Percentiles rank a stretch among this genome's conserved stretches.
These are phyloP conservation scores for Rhopilema esculentum DNA, from an alignment of 30 jellyfish, hydroid and myxozoan genomes.

Conservation along the genomic window DNA sequence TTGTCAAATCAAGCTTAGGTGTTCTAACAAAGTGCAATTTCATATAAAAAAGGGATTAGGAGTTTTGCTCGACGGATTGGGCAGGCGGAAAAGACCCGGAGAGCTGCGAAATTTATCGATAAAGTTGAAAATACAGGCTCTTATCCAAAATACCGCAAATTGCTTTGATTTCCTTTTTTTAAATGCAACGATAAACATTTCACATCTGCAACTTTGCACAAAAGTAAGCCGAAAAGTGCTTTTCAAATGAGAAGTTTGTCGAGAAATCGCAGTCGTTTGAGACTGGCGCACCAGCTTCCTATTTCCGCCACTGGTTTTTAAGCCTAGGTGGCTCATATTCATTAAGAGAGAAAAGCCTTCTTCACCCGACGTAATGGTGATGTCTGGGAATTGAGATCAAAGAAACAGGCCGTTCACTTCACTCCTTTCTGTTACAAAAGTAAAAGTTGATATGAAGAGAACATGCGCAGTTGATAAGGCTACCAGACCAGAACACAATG, in stretches of 20 bases:
- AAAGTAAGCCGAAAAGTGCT: not conserved
- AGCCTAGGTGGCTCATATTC: not conserved
- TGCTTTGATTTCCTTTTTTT: not conserved
- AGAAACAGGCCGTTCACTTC: not conserved
- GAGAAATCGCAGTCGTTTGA: not conserved
- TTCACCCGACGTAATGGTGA: not conserved
- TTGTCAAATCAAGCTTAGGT: no score
- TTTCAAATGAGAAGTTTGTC: not conserved
- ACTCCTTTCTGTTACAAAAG: not conserved
- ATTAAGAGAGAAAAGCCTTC: not conserved
- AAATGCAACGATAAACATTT: not conserved
- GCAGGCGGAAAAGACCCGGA: no score
- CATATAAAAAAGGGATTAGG: no score
- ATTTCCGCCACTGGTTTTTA: not conserved
- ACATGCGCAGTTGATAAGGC: no score
- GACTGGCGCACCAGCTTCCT: not conserved
- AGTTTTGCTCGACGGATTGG: no score
- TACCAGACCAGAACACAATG: no score
- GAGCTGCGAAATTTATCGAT: no score
- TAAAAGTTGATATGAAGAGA: not conserved
- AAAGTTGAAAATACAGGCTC: no score
- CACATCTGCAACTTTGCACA: not conserved
- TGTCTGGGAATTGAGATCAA: not conserved
- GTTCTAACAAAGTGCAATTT: no score
- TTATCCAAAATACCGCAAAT: not conserved